Base-by-base conservation (phyloP, 2,797 vertebrate genomes). In the Melanitta fusca region DNA sequence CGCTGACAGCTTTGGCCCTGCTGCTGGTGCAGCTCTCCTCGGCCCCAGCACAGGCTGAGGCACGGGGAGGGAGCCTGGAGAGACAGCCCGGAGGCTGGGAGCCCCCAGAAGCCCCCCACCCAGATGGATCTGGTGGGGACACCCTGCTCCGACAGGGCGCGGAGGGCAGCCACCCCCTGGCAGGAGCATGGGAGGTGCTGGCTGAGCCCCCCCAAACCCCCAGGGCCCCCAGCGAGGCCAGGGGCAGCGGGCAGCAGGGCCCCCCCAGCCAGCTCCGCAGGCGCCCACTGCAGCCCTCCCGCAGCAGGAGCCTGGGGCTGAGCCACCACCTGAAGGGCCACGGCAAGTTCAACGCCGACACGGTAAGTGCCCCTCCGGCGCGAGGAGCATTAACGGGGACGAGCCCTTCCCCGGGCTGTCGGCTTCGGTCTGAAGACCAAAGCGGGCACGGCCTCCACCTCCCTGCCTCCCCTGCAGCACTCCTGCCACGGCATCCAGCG, bases 291-390 rank as follows among this genome's bases (percentile, higher is more conserved):
- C 81, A 85, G 74, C 57, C 71, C 7, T 32, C 64, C 32, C 84
- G 3, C 54, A 85, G 98, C 88, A 97, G 78, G 95, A 96, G 16
- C 78, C 94, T 5, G 7, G 36, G 80, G n/a, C 91, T 85, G 65
- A 88, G 91, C 69, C 80, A 71, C 18, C 77, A 62, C 11, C 87
- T 95, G 89, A 89, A 91, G 51, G 94, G 90, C 70, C 32, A 96
- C 0, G 96, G 97, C 25, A 91, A 70, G 27, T 98, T 98, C 96
- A 98, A 98, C 39, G 57, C 75, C 2, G 97, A 98, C 73, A 97
- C 85, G 57, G 97, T 98, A 83, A 97, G 97, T 62, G 56, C 51
- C 51, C 28, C 51, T 53, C 51, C 14, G 25, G 49, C 25, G 25
- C 25, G 13, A 51, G 49, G 49, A 51, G 49, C 49, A 51, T 51